Evolutionary conservation across 2,888 invertebrate species (phyloP).

Genomic region (Selenia dentaria): DNA sequence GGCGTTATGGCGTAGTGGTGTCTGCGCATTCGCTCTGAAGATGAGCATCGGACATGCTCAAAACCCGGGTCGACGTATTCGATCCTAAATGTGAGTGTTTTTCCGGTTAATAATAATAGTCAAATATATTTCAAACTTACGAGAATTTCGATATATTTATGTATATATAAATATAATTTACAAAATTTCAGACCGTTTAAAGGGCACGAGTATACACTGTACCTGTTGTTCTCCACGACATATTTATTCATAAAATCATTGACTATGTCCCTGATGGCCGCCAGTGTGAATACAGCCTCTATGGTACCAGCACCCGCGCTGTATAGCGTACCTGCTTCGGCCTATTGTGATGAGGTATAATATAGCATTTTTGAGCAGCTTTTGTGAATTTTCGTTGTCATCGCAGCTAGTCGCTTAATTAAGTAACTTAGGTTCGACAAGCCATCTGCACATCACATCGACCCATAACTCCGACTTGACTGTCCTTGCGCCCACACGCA

Average conservation of each 20-base stretch:
- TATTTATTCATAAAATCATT: conserved; percentile 82
- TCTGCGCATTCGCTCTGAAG: too few species aligned
- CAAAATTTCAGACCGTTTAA: conserved; percentile 14
- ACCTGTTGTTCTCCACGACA: conserved; percentile 84
- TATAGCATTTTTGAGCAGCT: background rate
- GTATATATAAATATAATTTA: background rate
- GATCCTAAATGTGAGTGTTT: too few species aligned
- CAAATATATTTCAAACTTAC: too few species aligned
- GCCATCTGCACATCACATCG: too few species aligned
- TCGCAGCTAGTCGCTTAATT: background rate
- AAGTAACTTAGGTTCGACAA: background rate
- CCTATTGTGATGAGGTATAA: conserved; percentile 46
- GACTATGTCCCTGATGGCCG: conserved; percentile 63
- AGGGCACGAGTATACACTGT: conserved; percentile 49
- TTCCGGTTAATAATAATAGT: too few species aligned
- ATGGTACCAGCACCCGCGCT: conserved; percentile 41
- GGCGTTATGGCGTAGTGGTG: too few species aligned
- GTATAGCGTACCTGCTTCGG: conserved; percentile 39
- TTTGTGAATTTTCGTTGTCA: background rate
- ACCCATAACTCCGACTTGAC: too few species aligned
- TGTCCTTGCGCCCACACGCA: background rate
- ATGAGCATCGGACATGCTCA: too few species aligned
- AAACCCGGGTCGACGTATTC: too few species aligned
- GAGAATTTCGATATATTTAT: too few species aligned
- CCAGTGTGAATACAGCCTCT: conserved; percentile 43